Conservation (phyloP, 2,888 invertebrate genomes). For the Stenodera caucasica region DNA sequence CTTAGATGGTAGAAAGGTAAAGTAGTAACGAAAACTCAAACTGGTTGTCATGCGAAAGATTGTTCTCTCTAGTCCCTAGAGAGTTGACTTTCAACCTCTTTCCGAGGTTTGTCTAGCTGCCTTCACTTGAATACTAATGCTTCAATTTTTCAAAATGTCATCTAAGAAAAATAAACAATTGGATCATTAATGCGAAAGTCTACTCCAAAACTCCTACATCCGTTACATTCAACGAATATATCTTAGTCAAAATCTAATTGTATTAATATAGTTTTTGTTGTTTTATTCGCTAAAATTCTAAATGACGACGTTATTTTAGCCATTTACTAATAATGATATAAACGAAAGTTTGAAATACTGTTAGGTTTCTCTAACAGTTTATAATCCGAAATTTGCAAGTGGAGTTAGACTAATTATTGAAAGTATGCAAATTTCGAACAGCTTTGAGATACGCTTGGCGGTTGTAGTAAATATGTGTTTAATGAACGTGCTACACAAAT, state of each 20-base stretch:
- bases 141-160: constrained; percentile 47
- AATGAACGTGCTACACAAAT: constrained; percentile 26
- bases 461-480: constrained; percentile 27
- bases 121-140: constrained; percentile 49
- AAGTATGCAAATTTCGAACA: constrained; percentile 24
- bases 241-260: neutral
- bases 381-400: neutral
- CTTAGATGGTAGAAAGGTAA: constrained; percentile 28
- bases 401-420: constrained; percentile 20
- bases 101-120: constrained; percentile 47
- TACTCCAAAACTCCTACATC: neutral
- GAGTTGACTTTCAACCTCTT: constrained; percentile 51
- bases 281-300: too few species aligned
- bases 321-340: too few species aligned
- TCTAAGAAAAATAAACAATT: constrained; percentile 45
- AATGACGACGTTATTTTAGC: too few species aligned
- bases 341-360: neutral
- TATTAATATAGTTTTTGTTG: neutral
- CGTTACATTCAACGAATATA: neutral
- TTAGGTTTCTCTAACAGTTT: neutral
- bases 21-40: constrained; percentile 35
- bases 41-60: constrained; percentile 49
- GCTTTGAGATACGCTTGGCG: constrained; percentile 21
- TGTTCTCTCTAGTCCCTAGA: constrained; percentile 44
- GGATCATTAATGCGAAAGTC: constrained; percentile 34